Evolutionary conservation across 2,888 invertebrate genomes (phyloP), one percentile per base, ranked within the genome.

Genomic region (Epinotia bilunana): DNA sequence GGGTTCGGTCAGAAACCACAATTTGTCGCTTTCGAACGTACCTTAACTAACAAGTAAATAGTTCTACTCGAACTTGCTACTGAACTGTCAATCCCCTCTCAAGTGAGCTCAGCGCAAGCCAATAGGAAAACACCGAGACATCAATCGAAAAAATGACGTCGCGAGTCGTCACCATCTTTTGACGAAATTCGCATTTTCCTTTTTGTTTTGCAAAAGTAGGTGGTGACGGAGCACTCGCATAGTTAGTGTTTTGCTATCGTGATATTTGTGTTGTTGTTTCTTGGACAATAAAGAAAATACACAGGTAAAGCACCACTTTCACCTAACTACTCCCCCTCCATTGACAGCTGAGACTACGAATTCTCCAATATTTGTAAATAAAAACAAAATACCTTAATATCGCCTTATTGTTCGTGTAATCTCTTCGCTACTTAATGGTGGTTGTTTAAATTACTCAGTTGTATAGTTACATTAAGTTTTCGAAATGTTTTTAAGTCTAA

Each of bases 361-460:
- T 84, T 88, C 87, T 90, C 89, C 88, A 80, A 82, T 88, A 87
- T 88, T 91, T 90, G 93, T 93, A 93, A 93, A 93, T 93, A 93
- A 92, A 91, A 91, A 93, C 92, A 93, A 90, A 87, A 83, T 78
- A 79, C 76, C 77, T 77, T 80, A 70, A 71, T 60, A 64, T 63
- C 12, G 33, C 53, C 79, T 78, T 79, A 75, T 79, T 77, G 68
- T 76, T 77, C 78, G 79, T 82, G 82, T 82, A 58, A 68, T 73
- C 70, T 67, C 28, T 70, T 74, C 43, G 46, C 61, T 39, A 49
- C 53, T 46, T 43, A 13, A 49, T 64, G 53, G 53, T 70, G 13
- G 12, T 60, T 53, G 13, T n/a, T 53, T 18, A 16, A 23, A 43
- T 49, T 60, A 28, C 53, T 18, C 12, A 64, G 53, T 55, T 43